A percentile compares a stretch with the other conserved stretches of the same genome.
phyloP scores from a whole-genome alignment of 2,113 vertebrate genomes.

The Anser brachyrhynchus region DNA sequence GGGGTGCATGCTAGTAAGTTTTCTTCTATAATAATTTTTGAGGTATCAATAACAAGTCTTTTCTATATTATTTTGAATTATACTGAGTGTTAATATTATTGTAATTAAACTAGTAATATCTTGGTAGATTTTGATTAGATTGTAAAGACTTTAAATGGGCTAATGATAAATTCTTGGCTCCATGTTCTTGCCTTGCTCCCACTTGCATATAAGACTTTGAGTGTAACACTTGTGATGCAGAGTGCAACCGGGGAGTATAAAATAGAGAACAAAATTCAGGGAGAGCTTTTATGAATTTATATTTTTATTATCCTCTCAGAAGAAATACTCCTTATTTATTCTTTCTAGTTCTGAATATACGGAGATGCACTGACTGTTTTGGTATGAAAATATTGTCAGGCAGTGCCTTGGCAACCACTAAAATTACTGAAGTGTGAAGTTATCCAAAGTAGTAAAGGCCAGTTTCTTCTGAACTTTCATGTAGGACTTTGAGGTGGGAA shows the following conservation, averaged over 20 bases:
- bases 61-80: neutral
- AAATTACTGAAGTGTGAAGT: neutral
- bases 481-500: neutral
- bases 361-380: neutral
- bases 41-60: neutral
- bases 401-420: neutral
- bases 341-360: neutral
- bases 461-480: neutral
- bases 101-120: neutral
- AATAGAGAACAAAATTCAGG: neutral
- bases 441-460: neutral
- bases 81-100: neutral
- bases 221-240: neutral
- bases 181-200: neutral
- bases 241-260: neutral
- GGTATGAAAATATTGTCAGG: neutral
- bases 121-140: neutral
- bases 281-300: neutral
- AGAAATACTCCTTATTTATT: neutral
- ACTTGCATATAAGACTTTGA: neutral
- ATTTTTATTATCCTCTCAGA: neutral
- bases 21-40: too few relatives aligned
- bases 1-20: too few relatives aligned
- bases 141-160: neutral
- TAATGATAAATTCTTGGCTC: neutral